Evolutionary conservation across 2,113 vertebrate species (phyloP).

Genomic region (Mixornis gularis): DNA sequence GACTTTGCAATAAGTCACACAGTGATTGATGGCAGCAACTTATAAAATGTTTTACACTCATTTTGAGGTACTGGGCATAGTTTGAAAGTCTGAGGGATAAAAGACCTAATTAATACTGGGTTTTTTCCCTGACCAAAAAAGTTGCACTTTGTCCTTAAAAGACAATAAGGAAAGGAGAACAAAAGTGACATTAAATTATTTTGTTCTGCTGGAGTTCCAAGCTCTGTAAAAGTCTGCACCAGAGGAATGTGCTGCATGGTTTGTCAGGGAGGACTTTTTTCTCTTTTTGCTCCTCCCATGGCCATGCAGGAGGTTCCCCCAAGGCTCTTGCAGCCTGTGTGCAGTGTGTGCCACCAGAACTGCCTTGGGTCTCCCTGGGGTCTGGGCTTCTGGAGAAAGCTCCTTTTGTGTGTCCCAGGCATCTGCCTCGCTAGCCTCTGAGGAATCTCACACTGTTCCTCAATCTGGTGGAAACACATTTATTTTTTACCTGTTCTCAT

Average conservation of each 20-base stretch:
- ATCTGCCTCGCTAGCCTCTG: not conserved
- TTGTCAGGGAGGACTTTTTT: not conserved
- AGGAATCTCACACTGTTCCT: not conserved
- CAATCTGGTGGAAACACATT: not conserved
- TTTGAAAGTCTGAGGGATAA: not conserved
- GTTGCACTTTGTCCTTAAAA: not conserved
- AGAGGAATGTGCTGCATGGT: not conserved
- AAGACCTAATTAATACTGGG: not conserved
- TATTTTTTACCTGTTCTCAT: not conserved
- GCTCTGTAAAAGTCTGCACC: not conserved
- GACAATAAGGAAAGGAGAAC: not conserved
- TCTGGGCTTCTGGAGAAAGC: not conserved
- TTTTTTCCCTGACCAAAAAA: not conserved
- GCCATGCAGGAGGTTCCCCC: not conserved
- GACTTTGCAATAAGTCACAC: not conserved
- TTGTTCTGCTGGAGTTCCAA: not conserved
- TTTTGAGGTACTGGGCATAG: not conserved
- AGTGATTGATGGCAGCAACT: not conserved
- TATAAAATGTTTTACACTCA: not conserved
- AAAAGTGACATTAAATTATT: not conserved
- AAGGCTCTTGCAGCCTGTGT: not conserved
- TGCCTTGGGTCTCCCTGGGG: rapidly evolving
- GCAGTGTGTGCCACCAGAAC: not conserved
- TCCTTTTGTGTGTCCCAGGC: not conserved
- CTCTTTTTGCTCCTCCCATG: rapidly evolving